Conservation (phyloP, 2,797 vertebrate species). For the Ctenopoma kingsleyae region DNA sequence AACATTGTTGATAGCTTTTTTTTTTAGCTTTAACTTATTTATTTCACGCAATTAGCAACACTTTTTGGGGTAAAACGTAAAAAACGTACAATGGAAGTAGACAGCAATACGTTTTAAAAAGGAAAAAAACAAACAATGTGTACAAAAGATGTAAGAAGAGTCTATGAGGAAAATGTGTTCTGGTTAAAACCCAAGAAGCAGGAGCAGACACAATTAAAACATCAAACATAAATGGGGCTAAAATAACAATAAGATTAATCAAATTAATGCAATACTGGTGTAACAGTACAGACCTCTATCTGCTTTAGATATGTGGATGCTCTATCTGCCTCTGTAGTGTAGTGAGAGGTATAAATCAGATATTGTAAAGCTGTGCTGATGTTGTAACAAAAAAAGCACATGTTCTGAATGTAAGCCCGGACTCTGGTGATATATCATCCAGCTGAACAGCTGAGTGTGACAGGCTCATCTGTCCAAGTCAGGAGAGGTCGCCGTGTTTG, state of each 20-base stretch:
- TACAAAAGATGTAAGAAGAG: no score
- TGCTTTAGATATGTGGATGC: conserved; percentile 33
- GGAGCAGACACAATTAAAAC: background rate
- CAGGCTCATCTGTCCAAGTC: conserved; percentile 65
- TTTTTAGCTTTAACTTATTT: no score
- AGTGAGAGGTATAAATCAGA: conserved; percentile 64
- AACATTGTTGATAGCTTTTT: no score
- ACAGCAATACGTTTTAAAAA: background rate
- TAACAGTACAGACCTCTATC: conserved; percentile 16
- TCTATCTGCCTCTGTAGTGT: conserved; percentile 28
- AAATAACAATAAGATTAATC: conserved; percentile 1
- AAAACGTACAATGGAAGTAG: background rate
- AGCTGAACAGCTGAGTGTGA: conserved; percentile 74
- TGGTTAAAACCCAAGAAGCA: background rate
- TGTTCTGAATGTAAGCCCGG: conserved; percentile 57
- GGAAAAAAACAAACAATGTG: background rate
- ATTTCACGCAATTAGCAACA: no score
- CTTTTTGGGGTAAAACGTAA: background rate
- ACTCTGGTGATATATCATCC: conserved; percentile 65
- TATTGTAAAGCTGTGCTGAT: conserved; percentile 50
- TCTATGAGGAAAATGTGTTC: background rate
- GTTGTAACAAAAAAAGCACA: conserved; percentile 68
- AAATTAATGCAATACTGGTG: conserved; percentile 1
- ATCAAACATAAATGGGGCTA: background rate
- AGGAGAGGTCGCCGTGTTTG: conserved; percentile 33